Base-by-base conservation (phyloP, 2,888 invertebrate species). In the Gymnoscelis rufifasciata region DNA sequence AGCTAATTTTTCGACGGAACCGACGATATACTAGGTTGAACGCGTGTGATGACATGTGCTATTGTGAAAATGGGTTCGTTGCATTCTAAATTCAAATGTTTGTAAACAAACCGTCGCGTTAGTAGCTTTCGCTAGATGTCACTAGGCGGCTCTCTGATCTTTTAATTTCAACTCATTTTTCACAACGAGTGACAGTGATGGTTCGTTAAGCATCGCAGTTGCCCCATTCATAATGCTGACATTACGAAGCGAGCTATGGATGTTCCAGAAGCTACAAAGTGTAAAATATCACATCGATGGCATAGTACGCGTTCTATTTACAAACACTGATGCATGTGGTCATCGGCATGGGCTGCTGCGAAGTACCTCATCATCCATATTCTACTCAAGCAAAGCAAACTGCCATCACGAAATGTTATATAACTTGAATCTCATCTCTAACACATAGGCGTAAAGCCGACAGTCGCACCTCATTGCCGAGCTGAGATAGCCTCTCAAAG, bases 301-400 rank as follows among this genome's bases (percentile, higher is more conserved):
- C 64, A 62, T 78, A 70, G 75, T 81, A 74, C 74, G 66, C 69
- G 76, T 79, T 84, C 84, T 88, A 88, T 87, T 87, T 87, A 87
- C 88, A 86, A 86, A 86, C 87, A 88, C 79, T 84, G 86, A 81
- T 83, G 86, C 88, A 87, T 87, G 86, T 88, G 87, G 87, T 87
- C 88, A 88, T 79, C 87, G 86, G 78, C 86, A 82, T 83, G 74
- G 74, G 83, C 74, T 78, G 79, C 83, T 71, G 79, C 83, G 81
- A 80, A 81, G 77, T 82, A 76, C 77, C 77, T 83, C 82, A 80
- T 43, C 56, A 74, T 74, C 72, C 71, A 74, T 78, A 75, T 76
- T 78, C 73, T 71, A 71, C 73, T 66, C 66, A 73, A 74, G 72
- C 71, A 67, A 76, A 69, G 69, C 73, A 62, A 74, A 77, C 72